phyloP scores from a whole-genome alignment of 2,113 vertebrate genomes.

The Alethe diademata region DNA sequence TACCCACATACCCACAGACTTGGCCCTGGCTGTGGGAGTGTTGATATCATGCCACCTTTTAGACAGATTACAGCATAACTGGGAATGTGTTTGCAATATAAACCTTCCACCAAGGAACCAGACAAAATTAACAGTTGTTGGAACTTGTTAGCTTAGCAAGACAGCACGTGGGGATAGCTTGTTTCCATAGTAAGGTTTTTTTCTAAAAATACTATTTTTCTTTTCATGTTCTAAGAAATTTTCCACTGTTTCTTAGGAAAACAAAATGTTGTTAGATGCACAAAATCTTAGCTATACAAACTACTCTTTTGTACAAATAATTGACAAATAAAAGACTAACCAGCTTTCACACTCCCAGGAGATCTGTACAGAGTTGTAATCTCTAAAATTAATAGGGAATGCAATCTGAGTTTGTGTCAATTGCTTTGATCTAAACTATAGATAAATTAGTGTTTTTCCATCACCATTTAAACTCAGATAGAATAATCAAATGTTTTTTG shows the following conservation, averaged over 20 bases:
- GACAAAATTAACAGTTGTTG: conserved; percentile 40
- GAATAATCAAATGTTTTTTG: background rate
- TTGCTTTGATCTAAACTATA: background rate
- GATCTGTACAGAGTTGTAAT: background rate
- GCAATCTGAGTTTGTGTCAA: background rate
- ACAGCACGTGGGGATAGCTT: background rate
- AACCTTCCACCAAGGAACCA: conserved; percentile 2
- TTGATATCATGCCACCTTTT: conserved; percentile 24
- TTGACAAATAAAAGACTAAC: background rate
- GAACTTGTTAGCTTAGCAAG: conserved; percentile 24
- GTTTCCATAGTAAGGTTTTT: background rate
- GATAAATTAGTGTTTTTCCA: background rate
- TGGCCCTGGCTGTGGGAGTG: background rate
- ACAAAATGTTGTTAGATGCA: background rate
- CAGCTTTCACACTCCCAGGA: background rate
- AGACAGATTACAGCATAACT: conserved; percentile 36
- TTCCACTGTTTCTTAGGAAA: background rate
- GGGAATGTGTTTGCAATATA: conserved; percentile 41
- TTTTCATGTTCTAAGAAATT: background rate
- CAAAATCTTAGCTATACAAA: background rate
- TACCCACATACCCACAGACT: background rate
- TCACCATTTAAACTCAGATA: background rate
- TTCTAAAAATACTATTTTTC: background rate
- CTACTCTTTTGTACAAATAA: background rate
- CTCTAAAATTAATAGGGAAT: background rate